Evolutionary conservation across 2,113 vertebrate species (phyloP).

Genomic region (Chionomys nivalis): DNA sequence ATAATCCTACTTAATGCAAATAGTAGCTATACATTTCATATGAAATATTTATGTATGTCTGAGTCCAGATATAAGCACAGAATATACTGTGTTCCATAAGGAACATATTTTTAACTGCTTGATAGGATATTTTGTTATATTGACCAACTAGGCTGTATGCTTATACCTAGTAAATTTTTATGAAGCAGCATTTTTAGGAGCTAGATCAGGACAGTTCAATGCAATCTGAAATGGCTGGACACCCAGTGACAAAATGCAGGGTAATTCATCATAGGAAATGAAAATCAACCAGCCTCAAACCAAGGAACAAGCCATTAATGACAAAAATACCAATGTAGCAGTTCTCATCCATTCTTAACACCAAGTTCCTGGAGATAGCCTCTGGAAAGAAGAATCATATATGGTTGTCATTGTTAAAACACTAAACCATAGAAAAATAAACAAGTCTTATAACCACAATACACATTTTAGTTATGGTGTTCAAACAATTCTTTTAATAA

Average conservation of each 20-base stretch:
- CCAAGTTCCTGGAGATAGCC: neutral
- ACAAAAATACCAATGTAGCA: neutral
- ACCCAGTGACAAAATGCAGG: neutral
- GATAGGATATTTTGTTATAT: neutral
- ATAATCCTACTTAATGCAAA: slow-evolving; percentile 3
- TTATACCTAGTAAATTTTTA: neutral
- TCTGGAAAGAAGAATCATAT: neutral
- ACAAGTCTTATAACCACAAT: neutral
- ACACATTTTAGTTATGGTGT: neutral
- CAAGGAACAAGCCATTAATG: neutral
- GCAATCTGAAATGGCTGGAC: neutral
- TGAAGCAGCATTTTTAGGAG: neutral
- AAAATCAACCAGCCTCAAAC: neutral
- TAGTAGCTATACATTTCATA: neutral
- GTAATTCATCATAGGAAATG: neutral
- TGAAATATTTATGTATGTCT: neutral
- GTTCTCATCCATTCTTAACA: neutral
- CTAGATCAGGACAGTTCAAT: neutral
- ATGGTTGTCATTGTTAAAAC: neutral
- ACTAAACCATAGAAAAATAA: neutral
- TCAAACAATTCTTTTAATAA: neutral
- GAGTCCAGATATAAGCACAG: neutral
- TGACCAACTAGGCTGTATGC: neutral
- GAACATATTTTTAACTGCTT: slow-evolving; percentile 7
- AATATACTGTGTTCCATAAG: neutral